phyloP scores from a whole-genome alignment of 2,113 vertebrate species.

The Alces alces region DNA sequence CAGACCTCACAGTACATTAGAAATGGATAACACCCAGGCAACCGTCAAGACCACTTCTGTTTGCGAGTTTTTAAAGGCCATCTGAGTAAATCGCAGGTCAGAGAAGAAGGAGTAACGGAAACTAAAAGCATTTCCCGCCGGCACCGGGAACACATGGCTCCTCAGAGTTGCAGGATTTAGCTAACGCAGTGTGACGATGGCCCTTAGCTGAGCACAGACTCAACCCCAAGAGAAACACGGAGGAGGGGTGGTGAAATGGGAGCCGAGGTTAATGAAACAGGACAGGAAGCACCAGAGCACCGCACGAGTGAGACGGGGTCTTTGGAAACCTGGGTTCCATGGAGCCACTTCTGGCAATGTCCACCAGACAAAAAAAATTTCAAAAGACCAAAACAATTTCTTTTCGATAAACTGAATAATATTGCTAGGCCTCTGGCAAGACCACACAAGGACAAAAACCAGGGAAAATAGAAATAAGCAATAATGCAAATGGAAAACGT shows the following conservation, averaged over 20 bases:
- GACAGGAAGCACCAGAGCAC: rapidly evolving
- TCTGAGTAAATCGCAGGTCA: background rate
- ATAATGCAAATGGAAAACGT: rapidly evolving
- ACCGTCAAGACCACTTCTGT: rapidly evolving
- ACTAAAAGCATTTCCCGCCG: rapidly evolving
- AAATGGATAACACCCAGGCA: background rate
- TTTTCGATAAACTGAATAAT: background rate
- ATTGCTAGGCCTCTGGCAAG: background rate
- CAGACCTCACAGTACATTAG: rapidly evolving
- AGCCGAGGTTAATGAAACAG: background rate
- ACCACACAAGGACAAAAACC: too few relatives aligned
- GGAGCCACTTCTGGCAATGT: rapidly evolving
- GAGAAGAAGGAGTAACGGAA: background rate
- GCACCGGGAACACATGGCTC: rapidly evolving
- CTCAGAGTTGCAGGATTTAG: rapidly evolving
- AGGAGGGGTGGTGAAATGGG: rapidly evolving
- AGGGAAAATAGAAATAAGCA: background rate
- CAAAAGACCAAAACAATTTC: background rate
- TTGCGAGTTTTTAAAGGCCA: background rate
- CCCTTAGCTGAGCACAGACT: background rate
- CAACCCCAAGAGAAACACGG: too few relatives aligned
- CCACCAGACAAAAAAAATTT: background rate
- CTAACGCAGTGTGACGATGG: rapidly evolving
- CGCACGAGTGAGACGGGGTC: rapidly evolving
- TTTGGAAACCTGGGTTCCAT: rapidly evolving